Evolutionary conservation across 2,888 invertebrate genomes (phyloP), one percentile per base, ranked within the genome.

Genomic region (Schizaphis graminum): DNA sequence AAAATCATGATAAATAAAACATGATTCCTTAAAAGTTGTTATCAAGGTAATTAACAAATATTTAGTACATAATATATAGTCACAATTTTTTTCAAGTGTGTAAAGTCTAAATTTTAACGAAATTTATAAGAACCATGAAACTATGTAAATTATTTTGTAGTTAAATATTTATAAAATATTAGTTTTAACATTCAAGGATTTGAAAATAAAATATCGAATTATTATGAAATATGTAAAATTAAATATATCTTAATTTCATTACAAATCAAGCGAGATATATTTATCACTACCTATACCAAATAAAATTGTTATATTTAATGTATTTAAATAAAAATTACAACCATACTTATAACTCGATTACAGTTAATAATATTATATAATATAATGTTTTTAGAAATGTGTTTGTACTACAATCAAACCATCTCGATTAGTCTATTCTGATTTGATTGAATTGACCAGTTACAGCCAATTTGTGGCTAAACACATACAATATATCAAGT

Each of bases 341-440:
- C 0, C 4, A 35, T 16, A 35, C 5, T 67, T 16, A 67, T 67
- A 13, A 67, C n/a, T 67, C 35, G 4, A 67, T 35, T 7, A 67
- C 21, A 35, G 16, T 16, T 67, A n/a, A 16, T 67, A 67, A 67
- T 35, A n/a, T 4, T n/a, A 16, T 67, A 35, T 21, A 2, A 67
- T 67, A n/a, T 67, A 67, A n/a, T 67, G 7, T 35, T 67, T 89
- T 89, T 47, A 93, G 93, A 93, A 93, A 89, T 89, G 89, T 35
- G 35, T 93, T 57, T 93, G 93, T 26, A 93, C 93, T 57, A 84
- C 89, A 24, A 93, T 93, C 24, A 93, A 93, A 85, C 93, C 93
- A 16, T 57, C 84, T 16, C 67, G 77, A 57, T 77, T 93, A 35
- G 89, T 89, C 57, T 93, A 93, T 35, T n/a, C 56, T 35, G 93